A percentile compares a stretch with the other conserved stretches of the same genome.
Evolutionary conservation across 2,797 vertebrate genomes (phyloP).

Genomic region (Borostomias antarcticus): DNA sequence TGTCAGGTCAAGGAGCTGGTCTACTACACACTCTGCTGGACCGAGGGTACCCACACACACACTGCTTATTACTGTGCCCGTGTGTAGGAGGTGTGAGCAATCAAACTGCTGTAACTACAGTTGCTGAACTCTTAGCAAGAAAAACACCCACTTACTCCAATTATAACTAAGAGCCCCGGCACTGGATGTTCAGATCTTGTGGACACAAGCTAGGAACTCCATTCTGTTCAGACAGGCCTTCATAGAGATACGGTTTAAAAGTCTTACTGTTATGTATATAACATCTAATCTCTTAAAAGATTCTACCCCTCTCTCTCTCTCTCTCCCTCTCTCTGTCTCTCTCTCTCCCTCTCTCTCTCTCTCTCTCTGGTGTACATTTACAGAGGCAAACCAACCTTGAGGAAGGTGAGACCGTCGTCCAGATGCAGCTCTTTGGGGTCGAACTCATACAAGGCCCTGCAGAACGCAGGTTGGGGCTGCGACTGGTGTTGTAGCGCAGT

Average conservation of each 20-base stretch:
- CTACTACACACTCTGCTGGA: too few relatives aligned
- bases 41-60: too few relatives aligned
- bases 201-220: background rate
- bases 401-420: conserved; percentile 79
- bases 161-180: background rate
- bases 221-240: background rate
- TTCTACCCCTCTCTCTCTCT: background rate
- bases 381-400: conserved; percentile 83
- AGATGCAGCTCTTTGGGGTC: conserved; percentile 77
- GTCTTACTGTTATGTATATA: background rate
- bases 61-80: background rate
- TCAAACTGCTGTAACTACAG: background rate
- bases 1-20: too few relatives aligned
- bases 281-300: background rate
- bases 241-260: background rate
- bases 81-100: background rate
- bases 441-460: conserved; percentile 85
- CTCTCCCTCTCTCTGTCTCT: background rate
- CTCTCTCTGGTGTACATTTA: background rate
- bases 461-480: conserved; percentile 76
- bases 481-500: conserved; percentile 33
- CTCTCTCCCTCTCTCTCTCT: background rate
- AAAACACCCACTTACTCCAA: background rate
- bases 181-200: background rate
- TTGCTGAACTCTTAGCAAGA: background rate